These are phyloP conservation scores for Eupsittula cactorum DNA, from an alignment of 2,113 vertebrate genomes.

Conservation along the genomic window DNA sequence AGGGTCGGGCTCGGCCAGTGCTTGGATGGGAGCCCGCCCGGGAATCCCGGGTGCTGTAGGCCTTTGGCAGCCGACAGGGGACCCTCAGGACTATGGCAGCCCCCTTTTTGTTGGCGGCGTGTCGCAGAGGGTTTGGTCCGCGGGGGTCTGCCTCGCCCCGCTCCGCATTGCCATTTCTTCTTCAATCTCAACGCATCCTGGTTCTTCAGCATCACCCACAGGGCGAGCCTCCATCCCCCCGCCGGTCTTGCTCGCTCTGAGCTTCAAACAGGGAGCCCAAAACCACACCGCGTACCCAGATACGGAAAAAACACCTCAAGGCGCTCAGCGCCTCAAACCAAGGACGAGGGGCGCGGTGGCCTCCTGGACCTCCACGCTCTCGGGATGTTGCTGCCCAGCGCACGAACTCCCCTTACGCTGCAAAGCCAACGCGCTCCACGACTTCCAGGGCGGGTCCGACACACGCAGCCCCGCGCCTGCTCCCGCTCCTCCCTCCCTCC, in stretches of 20 bases:
- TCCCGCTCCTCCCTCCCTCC: no score
- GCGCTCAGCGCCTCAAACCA: background rate
- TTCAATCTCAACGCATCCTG: background rate
- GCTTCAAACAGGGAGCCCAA: background rate
- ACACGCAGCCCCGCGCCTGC: rapidly evolving
- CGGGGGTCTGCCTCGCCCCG: no score
- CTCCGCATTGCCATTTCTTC: background rate
- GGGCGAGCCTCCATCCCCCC: background rate
- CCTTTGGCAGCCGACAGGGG: no score
- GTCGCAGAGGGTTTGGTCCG: no score
- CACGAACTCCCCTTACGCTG: background rate
- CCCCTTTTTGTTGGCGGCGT: background rate
- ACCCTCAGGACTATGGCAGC: no score
- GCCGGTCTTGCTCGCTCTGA: no score
- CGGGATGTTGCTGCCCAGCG: rapidly evolving
- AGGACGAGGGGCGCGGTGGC: background rate
- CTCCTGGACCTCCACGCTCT: background rate
- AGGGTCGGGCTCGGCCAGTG: no score
- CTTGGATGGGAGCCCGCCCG: background rate
- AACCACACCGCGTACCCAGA: background rate
- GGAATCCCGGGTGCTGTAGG: background rate
- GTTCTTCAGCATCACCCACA: no score
- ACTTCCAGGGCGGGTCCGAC: background rate
- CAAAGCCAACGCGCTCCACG: no score
- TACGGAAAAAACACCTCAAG: background rate